Evolutionary conservation across 2,113 vertebrate genomes (phyloP), one percentile per base, ranked within the genome.

Genomic region (Ibidorhyncha struthersii): DNA sequence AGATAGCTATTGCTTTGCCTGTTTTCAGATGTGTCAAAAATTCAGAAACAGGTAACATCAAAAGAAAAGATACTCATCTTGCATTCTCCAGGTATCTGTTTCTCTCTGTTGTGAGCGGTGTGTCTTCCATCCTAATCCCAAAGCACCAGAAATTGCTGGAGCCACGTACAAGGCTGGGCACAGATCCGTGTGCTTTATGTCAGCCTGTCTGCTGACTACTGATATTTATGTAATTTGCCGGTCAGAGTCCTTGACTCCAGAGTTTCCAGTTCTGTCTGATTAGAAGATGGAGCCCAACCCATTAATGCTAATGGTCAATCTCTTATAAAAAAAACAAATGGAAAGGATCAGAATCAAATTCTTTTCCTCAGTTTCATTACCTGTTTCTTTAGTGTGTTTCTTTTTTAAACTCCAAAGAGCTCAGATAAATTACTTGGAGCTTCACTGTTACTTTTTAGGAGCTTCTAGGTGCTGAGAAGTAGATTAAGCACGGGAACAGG

Each of bases 21-120:
- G 6, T 87, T 92, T 91, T 87, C 73, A 85, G 53, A 62, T 73
- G 30, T 34, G 18, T 96, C 81, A 93, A 85, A 94, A 96, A 85
- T 56, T 92, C 41, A 72, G 52, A 69, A 93, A 63, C 2, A 0
- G 45, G 40, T 45, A 93, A 45, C 56, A 89, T 91, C 66, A 72
- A 76, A 72, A 69, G 81, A 49, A 86, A 87, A 66, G 17, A 82
- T 52, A 69, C 26, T 89, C 27, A 76, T 94, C 66, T 93, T 50
- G 32, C 29, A 84, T 96, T 96, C 82, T 84, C 18, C 36, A 77
- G 69, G 56, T 82, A 84, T 81, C 86, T 63, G 9, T 89, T 92
- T 63, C 55, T 52, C 20, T 83, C 55, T 58, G 23, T 69, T 89
- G 36, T 34, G 40, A 79, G 45, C 36, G 34, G 5, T 40, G 12